Evolutionary conservation across 2,113 vertebrate species (phyloP).

Genomic region (Ceyx margarethae): DNA sequence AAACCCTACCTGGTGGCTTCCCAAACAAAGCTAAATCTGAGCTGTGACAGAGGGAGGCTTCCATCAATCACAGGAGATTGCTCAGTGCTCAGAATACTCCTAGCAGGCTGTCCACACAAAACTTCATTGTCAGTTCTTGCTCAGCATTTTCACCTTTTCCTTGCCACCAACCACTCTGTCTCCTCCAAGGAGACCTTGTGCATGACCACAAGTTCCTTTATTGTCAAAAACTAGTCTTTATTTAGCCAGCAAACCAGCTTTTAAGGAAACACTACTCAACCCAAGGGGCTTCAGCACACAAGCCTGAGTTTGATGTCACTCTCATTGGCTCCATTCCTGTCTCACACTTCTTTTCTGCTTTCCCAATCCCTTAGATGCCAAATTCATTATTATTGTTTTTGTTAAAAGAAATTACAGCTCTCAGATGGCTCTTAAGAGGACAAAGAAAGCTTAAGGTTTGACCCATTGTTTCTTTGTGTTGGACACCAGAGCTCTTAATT

Average conservation of each 20-base stretch:
- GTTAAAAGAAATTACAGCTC: background rate
- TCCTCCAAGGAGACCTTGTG: background rate
- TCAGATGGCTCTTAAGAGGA: background rate
- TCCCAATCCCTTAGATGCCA: background rate
- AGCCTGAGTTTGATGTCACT: background rate
- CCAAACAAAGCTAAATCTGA: background rate
- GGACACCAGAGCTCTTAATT: background rate
- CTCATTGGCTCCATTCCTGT: background rate
- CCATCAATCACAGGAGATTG: background rate
- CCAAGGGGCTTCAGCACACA: background rate
- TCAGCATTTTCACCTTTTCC: background rate
- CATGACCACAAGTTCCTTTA: background rate
- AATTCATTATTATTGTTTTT: background rate
- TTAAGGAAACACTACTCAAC: background rate
- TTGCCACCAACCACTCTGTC: background rate
- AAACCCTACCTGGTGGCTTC: background rate
- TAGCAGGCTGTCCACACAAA: background rate
- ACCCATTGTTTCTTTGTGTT: background rate
- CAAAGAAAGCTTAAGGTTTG: background rate
- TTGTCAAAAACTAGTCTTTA: background rate
- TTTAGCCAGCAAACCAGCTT: background rate
- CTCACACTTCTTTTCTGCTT: background rate
- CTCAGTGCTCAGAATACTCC: background rate
- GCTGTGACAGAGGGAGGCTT: background rate
- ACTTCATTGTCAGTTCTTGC: background rate